Percentiles rank a stretch among this genome's conserved stretches.
phyloP scores from a whole-genome alignment of 2,797 vertebrate species.

The Sebastes jordani region DNA sequence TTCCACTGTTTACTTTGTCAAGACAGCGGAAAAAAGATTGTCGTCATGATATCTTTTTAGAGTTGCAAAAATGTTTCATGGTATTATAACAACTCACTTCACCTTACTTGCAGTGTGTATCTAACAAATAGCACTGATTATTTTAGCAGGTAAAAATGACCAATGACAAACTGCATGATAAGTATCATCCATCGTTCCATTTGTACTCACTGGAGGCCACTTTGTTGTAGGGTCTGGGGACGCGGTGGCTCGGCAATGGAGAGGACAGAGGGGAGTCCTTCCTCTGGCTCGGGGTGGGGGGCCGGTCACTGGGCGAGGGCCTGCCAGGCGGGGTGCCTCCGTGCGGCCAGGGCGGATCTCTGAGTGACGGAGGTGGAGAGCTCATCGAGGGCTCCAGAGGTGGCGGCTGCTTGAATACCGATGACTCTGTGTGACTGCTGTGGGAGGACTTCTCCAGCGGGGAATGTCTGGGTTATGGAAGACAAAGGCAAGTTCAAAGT shows the following conservation, averaged over 20 bases:
- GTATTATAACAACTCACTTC: neutral
- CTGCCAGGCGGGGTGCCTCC: constrained; percentile 81
- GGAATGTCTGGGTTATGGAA: constrained; percentile 81
- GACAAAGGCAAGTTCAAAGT: neutral
- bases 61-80: neutral
- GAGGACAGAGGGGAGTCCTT: constrained; percentile 66
- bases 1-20: neutral
- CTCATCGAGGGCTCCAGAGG: constrained; percentile 76
- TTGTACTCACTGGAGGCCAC: constrained; percentile 88
- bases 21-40: neutral
- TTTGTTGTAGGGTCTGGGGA: constrained; percentile 88
- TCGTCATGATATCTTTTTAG: neutral
- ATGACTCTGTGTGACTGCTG: constrained; percentile 85
- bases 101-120: neutral
- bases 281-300: constrained; percentile 68
- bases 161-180: neutral
- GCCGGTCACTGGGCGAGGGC: constrained; percentile 67
- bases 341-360: constrained; percentile 85
- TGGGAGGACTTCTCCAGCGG: constrained; percentile 88
- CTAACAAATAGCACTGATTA: neutral
- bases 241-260: constrained; percentile 52
- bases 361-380: constrained; percentile 73
- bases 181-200: neutral
- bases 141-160: neutral
- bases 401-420: constrained; percentile 85